Conservation (phyloP, 2,888 invertebrate species). For the Drosophila neotestacea region DNA sequence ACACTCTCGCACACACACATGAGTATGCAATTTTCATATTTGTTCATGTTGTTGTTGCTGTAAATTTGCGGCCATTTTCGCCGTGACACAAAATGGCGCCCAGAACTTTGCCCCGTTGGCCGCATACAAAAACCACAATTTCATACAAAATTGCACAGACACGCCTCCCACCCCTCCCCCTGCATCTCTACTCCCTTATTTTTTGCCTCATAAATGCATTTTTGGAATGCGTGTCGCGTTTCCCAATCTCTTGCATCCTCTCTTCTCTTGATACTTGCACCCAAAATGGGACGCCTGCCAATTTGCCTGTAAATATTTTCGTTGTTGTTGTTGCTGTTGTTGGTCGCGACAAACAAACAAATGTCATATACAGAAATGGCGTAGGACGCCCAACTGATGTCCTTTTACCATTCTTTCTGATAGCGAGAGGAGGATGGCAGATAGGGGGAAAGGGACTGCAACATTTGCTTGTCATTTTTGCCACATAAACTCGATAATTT, state of each 20-base stretch:
- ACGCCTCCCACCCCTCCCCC: not conserved
- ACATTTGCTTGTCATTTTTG: slow-evolving; percentile 59
- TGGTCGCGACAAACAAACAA: slow-evolving; percentile 64
- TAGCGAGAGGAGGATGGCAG: too few relatives aligned
- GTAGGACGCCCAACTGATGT: slow-evolving; percentile 55
- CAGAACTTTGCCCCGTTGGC: slow-evolving; percentile 11
- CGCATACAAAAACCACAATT: slow-evolving; percentile 67
- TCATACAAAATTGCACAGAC: slow-evolving; percentile 66
- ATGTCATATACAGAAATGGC: slow-evolving; percentile 57
- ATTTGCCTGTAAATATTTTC: slow-evolving; percentile 62
- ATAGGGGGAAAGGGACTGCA: not conserved
- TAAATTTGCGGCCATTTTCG: slow-evolving; percentile 67
- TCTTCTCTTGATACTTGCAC: not conserved
- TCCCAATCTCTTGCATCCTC: slow-evolving; percentile 27
- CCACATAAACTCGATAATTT: slow-evolving; percentile 71
- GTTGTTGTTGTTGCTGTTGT: slow-evolving; percentile 27
- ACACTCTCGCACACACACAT: slow-evolving; percentile 17
- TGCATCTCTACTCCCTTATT: not conserved
- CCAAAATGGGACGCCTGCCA: slow-evolving; percentile 61
- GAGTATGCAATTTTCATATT: slow-evolving; percentile 17
- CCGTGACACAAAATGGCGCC: slow-evolving; percentile 66
- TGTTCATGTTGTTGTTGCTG: slow-evolving; percentile 31
- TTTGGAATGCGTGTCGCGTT: slow-evolving; percentile 79
- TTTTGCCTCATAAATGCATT: slow-evolving; percentile 62
- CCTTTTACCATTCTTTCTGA: slow-evolving; percentile 50